These are phyloP conservation scores for Uria aalge DNA, from an alignment of 2,113 vertebrate species.

Conservation along the genomic window DNA sequence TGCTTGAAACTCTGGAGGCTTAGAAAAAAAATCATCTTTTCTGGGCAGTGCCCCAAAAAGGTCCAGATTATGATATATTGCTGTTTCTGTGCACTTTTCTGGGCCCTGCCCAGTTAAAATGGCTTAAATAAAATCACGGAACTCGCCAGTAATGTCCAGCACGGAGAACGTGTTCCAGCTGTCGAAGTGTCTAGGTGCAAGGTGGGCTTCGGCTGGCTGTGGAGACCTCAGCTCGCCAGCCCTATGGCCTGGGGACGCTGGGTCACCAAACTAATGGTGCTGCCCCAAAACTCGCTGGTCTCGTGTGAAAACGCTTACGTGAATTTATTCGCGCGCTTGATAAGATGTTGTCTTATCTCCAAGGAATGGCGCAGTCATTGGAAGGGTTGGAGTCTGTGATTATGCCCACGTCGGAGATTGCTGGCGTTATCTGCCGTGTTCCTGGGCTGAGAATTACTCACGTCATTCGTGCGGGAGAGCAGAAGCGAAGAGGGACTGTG, in stretches of 20 bases:
- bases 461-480: not conserved
- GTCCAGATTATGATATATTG: not conserved
- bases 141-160: not conserved
- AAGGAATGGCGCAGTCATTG: not conserved
- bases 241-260: not conserved
- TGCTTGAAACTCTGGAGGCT: not conserved
- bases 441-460: not conserved
- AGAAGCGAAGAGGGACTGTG: not conserved
- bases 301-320: accelerated
- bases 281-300: not conserved
- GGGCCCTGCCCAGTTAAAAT: not conserved
- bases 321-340: not conserved
- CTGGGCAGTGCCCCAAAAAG: not conserved
- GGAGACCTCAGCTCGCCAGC: not conserved
- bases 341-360: not conserved
- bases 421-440: accelerated
- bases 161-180: not conserved
- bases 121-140: not conserved
- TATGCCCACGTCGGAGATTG: accelerated
- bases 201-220: not conserved
- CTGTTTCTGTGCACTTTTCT: not conserved
- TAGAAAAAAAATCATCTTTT: not conserved
- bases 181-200: not conserved
- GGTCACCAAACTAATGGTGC: not conserved
- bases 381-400: not conserved